These are phyloP conservation scores for Rhaphigaster nebulosa DNA, from an alignment of 2,888 invertebrate species.

Conservation along the genomic window DNA sequence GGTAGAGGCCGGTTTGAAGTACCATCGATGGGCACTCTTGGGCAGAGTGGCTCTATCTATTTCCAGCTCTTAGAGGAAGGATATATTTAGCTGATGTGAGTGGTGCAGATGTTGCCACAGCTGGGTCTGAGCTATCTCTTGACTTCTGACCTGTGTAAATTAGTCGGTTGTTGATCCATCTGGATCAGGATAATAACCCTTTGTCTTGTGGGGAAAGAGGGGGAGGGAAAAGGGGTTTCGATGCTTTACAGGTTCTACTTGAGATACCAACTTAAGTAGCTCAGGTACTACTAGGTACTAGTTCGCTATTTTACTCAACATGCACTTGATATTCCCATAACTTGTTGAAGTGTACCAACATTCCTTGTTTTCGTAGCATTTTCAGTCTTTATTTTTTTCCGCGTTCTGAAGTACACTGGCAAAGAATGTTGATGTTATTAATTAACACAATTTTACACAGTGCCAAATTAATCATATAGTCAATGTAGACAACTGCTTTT, in stretches of 20 bases:
- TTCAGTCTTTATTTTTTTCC: no score
- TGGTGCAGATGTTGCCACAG: slow-evolving; percentile 33
- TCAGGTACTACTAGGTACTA: neutral
- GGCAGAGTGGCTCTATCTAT: slow-evolving; percentile 12
- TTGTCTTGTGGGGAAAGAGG: neutral
- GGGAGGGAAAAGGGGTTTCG: neutral
- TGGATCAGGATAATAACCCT: neutral
- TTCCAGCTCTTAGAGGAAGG: neutral
- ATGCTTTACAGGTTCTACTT: neutral
- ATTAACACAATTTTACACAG: no score
- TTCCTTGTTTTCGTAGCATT: no score
- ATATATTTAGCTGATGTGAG: neutral
- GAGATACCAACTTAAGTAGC: neutral
- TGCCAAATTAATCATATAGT: no score
- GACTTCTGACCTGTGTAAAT: slow-evolving; percentile 14
- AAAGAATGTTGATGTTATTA: no score
- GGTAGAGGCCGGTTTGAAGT: neutral
- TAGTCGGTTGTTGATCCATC: neutral
- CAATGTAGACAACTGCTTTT: no score
- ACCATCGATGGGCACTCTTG: neutral
- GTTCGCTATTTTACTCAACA: no score
- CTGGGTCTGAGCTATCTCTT: neutral
- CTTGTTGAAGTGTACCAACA: no score
- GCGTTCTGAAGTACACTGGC: no score
- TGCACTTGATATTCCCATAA: no score